Conservation (phyloP, 2,888 invertebrate genomes). For the Plutella xylostella region DNA sequence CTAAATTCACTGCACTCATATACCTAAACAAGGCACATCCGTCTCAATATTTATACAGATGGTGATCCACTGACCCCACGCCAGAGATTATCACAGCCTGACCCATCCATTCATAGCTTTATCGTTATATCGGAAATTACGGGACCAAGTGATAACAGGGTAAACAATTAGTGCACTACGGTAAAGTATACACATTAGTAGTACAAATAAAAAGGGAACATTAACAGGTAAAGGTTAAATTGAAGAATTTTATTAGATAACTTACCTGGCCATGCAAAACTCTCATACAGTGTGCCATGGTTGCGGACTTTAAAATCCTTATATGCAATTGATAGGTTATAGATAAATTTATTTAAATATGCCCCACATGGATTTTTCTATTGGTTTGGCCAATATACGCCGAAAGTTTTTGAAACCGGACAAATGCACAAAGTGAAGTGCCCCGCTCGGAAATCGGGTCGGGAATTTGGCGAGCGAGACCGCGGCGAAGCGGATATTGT, state of each 20-base stretch:
- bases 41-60: too few species aligned
- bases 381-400: slow-evolving; percentile 25
- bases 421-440: slow-evolving; percentile 22
- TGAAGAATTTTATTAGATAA: slow-evolving; percentile 18
- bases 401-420: slow-evolving; percentile 22
- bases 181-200: not conserved
- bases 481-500: too few species aligned
- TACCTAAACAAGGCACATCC: too few species aligned
- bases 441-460: too few species aligned
- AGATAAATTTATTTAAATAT: slow-evolving; percentile 32
- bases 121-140: slow-evolving; percentile 27
- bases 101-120: slow-evolving; percentile 39
- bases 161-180: slow-evolving; percentile 40
- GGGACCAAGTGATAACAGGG: slow-evolving; percentile 29
- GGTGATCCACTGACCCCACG: slow-evolving; percentile 35
- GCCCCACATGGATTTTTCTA: slow-evolving; percentile 50
- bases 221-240: not conserved
- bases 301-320: slow-evolving; percentile 52
- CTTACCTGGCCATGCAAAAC: slow-evolving; percentile 83
- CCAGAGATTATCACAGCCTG: slow-evolving; percentile 32
- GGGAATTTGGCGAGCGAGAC: not conserved
- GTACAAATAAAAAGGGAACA: not conserved
- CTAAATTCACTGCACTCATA: too few species aligned
- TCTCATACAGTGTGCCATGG: slow-evolving; percentile 83
- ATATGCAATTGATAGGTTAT: slow-evolving; percentile 25